These are phyloP conservation scores for Sandelia bainsii DNA, from an alignment of 2,797 vertebrate species.

Conservation along the genomic window DNA sequence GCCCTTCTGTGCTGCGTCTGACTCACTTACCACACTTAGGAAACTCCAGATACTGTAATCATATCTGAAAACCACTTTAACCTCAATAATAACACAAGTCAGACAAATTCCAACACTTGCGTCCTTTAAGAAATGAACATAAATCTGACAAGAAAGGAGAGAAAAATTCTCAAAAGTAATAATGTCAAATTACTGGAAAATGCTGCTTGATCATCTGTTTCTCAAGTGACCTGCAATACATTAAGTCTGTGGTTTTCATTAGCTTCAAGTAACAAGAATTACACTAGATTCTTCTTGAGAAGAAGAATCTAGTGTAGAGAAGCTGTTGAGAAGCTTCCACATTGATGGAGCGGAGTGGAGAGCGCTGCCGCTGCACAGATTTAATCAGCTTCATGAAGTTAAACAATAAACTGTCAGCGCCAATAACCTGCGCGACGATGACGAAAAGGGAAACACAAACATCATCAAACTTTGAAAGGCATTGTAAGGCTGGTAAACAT, in stretches of 20 bases:
- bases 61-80: slow-evolving; percentile 65
- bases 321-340: background rate
- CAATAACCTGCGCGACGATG: background rate
- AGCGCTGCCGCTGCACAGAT: background rate
- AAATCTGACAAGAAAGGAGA: slow-evolving; percentile 20
- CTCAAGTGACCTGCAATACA: background rate
- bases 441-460: background rate
- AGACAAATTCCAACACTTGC: slow-evolving; percentile 21
- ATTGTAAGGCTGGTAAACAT: background rate
- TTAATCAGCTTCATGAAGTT: background rate
- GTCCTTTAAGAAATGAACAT: slow-evolving; percentile 18
- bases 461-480: background rate
- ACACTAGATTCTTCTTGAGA: background rate
- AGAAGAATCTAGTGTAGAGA: too few species aligned
- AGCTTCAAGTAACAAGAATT: background rate
- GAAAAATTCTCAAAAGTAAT: background rate
- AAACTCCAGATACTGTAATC: slow-evolving; percentile 65
- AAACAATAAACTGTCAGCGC: background rate
- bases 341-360: background rate
- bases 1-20: slow-evolving; percentile 49
- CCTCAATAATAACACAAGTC: slow-evolving; percentile 69
- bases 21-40: slow-evolving; percentile 58
- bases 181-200: background rate
- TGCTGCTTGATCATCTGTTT: background rate
- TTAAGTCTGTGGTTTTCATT: background rate